Percentiles rank a stretch among this genome's conserved stretches.
phyloP scores from a whole-genome alignment of 2,113 vertebrate species.

The Pungitius pungitius region DNA sequence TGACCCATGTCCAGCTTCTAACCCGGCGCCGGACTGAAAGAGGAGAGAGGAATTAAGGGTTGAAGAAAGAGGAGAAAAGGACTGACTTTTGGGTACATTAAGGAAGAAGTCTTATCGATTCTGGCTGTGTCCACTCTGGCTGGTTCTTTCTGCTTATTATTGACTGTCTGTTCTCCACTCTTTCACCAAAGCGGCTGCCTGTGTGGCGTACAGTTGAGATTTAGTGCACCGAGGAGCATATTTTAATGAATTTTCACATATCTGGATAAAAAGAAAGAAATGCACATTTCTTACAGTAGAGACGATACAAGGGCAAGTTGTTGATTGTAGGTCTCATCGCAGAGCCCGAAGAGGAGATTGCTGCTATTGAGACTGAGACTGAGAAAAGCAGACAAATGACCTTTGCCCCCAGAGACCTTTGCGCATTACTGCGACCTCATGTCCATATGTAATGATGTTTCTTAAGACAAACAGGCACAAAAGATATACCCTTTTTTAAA shows the following conservation, averaged over 20 bases:
- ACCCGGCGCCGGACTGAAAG: conserved; percentile 6
- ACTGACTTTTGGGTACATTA: conserved; percentile 58
- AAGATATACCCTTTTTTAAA: too few relatives aligned
- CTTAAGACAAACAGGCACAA: neutral
- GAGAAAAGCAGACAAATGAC: conserved; percentile 1
- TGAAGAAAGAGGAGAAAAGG: conserved; percentile 25
- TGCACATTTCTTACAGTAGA: conserved; percentile 7
- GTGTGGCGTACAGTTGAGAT: conserved; percentile 24
- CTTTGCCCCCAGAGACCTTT: neutral
- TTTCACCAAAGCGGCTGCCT: conserved; percentile 35
- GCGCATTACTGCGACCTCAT: neutral
- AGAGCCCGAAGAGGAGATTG: neutral
- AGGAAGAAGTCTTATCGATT: conserved; percentile 58
- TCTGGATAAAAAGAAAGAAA: conserved; percentile 1
- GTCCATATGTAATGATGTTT: neutral
- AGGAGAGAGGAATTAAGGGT: conserved; percentile 9
- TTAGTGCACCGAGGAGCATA: conserved; percentile 7
- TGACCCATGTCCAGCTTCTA: conserved; percentile 17
- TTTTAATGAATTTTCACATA: conserved; percentile 25
- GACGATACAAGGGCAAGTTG: neutral
- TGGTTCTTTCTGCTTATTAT: conserved; percentile 58
- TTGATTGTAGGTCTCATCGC: neutral
- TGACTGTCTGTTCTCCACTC: conserved; percentile 42
- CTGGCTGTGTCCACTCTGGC: conserved; percentile 40
- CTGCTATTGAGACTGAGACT: neutral